Conservation (phyloP, 2,888 invertebrate species). For the Dryobota labecula region DNA sequence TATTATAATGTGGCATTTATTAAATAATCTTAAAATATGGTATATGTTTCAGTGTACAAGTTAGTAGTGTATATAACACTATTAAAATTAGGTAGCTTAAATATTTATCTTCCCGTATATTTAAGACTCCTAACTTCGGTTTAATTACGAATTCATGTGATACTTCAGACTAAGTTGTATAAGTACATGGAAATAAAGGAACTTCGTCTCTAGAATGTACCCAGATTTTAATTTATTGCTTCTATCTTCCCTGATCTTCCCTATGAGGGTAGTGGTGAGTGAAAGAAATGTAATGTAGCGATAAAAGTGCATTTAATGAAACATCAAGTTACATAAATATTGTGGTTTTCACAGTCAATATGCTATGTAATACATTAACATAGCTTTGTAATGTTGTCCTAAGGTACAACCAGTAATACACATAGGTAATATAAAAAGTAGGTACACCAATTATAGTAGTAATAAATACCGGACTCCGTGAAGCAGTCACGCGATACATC, state of each 20-base stretch:
- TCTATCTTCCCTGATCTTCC: not conserved
- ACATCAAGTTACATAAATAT: conserved; percentile 8
- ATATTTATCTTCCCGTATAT: conserved; percentile 78
- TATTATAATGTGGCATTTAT: conserved; percentile 76
- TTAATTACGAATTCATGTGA: conserved; percentile 85
- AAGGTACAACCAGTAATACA: conserved; percentile 7
- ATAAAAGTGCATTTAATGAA: conserved; percentile 42
- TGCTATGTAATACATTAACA: not conserved
- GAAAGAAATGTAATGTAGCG: not conserved
- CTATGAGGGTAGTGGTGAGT: not conserved
- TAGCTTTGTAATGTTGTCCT: conserved; percentile 2
- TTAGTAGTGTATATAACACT: conserved; percentile 75
- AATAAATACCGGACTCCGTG: not conserved
- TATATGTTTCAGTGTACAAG: conserved; percentile 76
- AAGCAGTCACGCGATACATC: conserved; percentile 10
- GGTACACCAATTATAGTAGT: conserved; percentile 15
- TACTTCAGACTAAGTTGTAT: conserved; percentile 85
- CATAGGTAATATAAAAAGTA: no score
- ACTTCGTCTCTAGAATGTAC: conserved; percentile 74
- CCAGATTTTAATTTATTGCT: conserved; percentile 29
- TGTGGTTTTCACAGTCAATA: conserved; percentile 8
- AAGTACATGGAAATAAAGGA: conserved; percentile 85
- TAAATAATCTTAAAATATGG: conserved; percentile 75
- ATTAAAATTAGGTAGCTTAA: conserved; percentile 75
- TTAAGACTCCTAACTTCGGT: conserved; percentile 72